phyloP scores from a whole-genome alignment of 1,140 invertebrate species.

The Scaptomyza pallida region DNA sequence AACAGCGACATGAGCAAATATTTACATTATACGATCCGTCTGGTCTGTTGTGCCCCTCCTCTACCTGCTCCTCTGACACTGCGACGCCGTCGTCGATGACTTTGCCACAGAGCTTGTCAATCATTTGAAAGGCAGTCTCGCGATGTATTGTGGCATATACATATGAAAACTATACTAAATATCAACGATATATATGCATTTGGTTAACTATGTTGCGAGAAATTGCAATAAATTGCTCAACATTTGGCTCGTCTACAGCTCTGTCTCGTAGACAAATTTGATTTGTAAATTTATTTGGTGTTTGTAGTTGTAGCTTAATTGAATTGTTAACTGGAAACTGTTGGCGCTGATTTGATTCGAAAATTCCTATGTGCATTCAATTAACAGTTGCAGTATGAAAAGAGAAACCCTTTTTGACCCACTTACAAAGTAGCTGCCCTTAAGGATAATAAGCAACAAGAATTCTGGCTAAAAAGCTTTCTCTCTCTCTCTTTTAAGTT shows the following conservation, averaged over 20 bases:
- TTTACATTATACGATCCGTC: slow-evolving; percentile 66
- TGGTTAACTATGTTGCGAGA: background rate
- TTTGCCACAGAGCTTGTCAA: slow-evolving; percentile 46
- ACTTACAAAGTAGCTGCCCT: slow-evolving; percentile 22
- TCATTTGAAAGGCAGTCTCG: slow-evolving; percentile 27
- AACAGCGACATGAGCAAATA: slow-evolving; percentile 69
- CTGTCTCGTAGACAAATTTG: slow-evolving; percentile 26
- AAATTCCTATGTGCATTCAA: slow-evolving; percentile 8
- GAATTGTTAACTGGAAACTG: slow-evolving; percentile 22
- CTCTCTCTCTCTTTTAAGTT: slow-evolving; percentile 40
- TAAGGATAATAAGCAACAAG: background rate
- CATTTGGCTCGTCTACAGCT: slow-evolving; percentile 7
- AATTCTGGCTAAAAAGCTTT: background rate
- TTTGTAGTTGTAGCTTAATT: slow-evolving; percentile 27
- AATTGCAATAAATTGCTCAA: slow-evolving; percentile 19
- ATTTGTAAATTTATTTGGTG: slow-evolving; percentile 24
- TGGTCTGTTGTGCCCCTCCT: slow-evolving; percentile 22
- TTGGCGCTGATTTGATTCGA: slow-evolving; percentile 29
- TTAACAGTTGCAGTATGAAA: background rate
- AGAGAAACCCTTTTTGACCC: slow-evolving; percentile 32
- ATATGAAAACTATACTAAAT: slow-evolving; percentile 18
- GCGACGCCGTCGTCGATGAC: background rate
- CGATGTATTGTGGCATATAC: slow-evolving; percentile 66
- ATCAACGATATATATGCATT: background rate
- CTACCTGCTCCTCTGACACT: too few relatives aligned